Base-by-base conservation (phyloP, 2,797 vertebrate species). In the Coranthus polyacanthus region DNA sequence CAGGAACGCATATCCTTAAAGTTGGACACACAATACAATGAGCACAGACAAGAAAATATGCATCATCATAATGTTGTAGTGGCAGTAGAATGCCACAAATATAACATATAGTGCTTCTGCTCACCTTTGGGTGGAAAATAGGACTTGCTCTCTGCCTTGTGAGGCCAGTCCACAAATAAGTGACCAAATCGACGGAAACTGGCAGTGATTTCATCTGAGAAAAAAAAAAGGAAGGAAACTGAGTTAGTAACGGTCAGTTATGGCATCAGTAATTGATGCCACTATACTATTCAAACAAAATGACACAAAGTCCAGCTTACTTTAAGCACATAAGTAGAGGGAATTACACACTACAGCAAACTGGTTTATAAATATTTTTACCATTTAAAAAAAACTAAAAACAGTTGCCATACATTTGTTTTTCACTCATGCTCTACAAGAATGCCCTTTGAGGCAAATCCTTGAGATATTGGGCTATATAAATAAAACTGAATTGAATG, bases 61-160 rank as follows among this genome's bases (percentile, higher is more conserved):
- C 29, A 6, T 22, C 8, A 12, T 26, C 3, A 26, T 18, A 20
- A 17, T 7, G 8, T 20, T 47, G 34, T 16, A 11, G 18, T 34
- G n/a, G 38, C 39, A 50, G 46, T 18, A 16, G 1, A 0, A 10
- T 12, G 34, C 10, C n/a, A 34, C 12, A 47, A 7, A 65, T 2
- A 9, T 0, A 1, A 38, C 2, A 29, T 22, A 2, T 21, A 63
- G 22, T 38, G 16, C 45, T 43, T 17, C 12, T 18, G 79, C 80
- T 91, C 87, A 98, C 98, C 98, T 96, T 99, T 99, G 17, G 98
- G 98, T 89, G 98, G 98, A 81, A 99, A 99, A 71, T 99, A 99
- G 60, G 97, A 99, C 89, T 99, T 99, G 94, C 98, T 99, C 91
- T 99, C 98, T 81, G 98, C 98, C 90, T 99, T 99, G 89, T 99